Base-by-base conservation (phyloP, 2,888 invertebrate genomes). In the Myathropa florea region DNA sequence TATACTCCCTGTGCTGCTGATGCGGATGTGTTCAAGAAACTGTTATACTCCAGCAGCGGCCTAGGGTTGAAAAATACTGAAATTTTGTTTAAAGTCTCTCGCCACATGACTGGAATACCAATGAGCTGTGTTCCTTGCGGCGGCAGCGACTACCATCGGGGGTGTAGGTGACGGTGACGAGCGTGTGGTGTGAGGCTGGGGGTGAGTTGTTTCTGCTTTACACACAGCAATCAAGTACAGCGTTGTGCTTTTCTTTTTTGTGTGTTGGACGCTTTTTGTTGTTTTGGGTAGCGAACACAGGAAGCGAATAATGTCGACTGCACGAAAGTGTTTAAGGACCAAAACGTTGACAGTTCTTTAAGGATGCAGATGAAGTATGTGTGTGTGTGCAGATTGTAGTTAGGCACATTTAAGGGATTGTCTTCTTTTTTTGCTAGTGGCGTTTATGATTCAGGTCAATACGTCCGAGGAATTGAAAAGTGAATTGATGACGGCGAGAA, bases 201-300 rank as follows among this genome's bases (percentile, higher is more conserved):
- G 79, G 87, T 85, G 79, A 89, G 33, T 33, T 33, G 33, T 33
- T 89, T 89, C 84, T 90, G 89, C 89, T 89, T 89, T 91, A 88
- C 91, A 86, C 86, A 86, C 86, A 86, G 86, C 86, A 86, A 86
- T 86, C 86, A 86, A 86, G 75, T 86, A 83, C 86, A 86, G 86
- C 65, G 86, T 83, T 83, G 82, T 86, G 72, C 72, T 82, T 85
- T 82, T 76, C 28, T 14, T 70, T 55, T 36, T 67, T 77, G 46
- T 60, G 59, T 80, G 72, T n/a, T 46, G 46, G 46, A 46, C 46
- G 46, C 18, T 71, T 59, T 60, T 73, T 72, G 68, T 84, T 67
- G 67, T 83, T 72, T 61, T 59, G 46, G 33, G 18, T 53, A 53
- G 10, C 12, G 36, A 39, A 61, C 72, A 60, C 70, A 81, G 82